Evolutionary conservation across 2,888 invertebrate species (phyloP).

Genomic region (Sicus ferrugineus): DNA sequence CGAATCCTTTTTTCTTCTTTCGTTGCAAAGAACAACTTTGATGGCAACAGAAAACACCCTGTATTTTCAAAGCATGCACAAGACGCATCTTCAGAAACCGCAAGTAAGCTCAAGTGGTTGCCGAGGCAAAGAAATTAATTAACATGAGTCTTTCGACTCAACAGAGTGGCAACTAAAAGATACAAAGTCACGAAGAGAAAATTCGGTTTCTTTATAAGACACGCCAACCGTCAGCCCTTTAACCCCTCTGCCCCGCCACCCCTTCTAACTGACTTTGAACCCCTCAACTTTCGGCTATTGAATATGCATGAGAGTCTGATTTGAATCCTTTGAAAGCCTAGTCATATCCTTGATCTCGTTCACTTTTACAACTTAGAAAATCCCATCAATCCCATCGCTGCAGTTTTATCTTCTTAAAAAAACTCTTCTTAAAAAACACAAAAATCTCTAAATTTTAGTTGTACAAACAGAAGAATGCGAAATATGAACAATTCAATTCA

Average conservation of each 20-base stretch:
- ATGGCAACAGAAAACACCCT: background rate
- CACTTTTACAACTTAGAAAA: background rate
- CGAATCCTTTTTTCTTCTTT: background rate
- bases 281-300: too few relatives aligned
- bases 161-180: too few relatives aligned
- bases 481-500: constrained; percentile 43
- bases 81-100: constrained; percentile 1
- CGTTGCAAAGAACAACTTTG: background rate
- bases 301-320: too few relatives aligned
- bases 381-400: background rate
- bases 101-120: constrained; percentile 27
- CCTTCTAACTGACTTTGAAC: too few relatives aligned
- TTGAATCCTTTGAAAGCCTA: too few relatives aligned
- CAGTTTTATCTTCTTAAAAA: background rate
- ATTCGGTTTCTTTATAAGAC: too few relatives aligned
- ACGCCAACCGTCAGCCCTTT: too few relatives aligned
- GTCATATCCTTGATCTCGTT: background rate
- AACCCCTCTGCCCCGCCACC: too few relatives aligned
- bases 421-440: constrained; percentile 1
- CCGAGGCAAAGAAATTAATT: constrained; percentile 26
- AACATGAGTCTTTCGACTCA: constrained; percentile 18
- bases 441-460: too few relatives aligned
- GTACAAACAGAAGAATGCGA: constrained; percentile 9
- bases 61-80: background rate
- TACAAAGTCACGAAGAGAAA: too few relatives aligned